Percentiles rank a stretch among this genome's conserved stretches.
phyloP scores from a whole-genome alignment of 2,888 invertebrate genomes.

The Gibbula magus region DNA sequence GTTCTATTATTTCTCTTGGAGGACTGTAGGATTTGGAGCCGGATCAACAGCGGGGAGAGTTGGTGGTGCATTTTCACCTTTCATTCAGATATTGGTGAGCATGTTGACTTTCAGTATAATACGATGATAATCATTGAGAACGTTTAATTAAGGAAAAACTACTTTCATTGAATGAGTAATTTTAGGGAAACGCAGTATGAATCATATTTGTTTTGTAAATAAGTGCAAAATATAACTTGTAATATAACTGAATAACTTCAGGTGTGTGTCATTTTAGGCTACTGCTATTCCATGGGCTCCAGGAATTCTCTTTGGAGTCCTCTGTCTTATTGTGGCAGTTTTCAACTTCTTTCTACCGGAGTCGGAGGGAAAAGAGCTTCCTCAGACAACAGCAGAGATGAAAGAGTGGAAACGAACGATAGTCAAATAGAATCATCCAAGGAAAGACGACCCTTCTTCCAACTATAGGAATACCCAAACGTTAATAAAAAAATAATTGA shows the following conservation, averaged over 20 bases:
- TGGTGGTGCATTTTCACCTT: background rate
- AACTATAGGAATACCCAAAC: too few species aligned
- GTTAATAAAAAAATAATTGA: too few species aligned
- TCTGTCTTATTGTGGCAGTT: background rate
- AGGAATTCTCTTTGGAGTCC: background rate
- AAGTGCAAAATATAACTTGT: too few species aligned
- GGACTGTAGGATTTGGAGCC: background rate
- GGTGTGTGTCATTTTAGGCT: background rate
- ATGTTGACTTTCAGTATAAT: too few species aligned
- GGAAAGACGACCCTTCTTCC: too few species aligned
- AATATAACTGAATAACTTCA: background rate
- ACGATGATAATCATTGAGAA: too few species aligned
- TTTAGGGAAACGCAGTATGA: too few species aligned
- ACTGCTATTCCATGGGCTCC: background rate
- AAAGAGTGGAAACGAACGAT: background rate
- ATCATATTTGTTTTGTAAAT: too few species aligned
- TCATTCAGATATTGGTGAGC: background rate
- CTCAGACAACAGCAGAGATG: background rate
- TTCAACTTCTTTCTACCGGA: background rate
- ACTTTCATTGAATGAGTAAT: too few species aligned
- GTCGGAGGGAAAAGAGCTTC: background rate
- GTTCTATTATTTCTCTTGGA: background rate
- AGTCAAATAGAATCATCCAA: too few species aligned
- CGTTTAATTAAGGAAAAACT: too few species aligned
- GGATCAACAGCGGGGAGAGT: background rate